These are phyloP conservation scores for Tarsius wallacei DNA, from an alignment of 2,797 vertebrate species.

Conservation along the genomic window DNA sequence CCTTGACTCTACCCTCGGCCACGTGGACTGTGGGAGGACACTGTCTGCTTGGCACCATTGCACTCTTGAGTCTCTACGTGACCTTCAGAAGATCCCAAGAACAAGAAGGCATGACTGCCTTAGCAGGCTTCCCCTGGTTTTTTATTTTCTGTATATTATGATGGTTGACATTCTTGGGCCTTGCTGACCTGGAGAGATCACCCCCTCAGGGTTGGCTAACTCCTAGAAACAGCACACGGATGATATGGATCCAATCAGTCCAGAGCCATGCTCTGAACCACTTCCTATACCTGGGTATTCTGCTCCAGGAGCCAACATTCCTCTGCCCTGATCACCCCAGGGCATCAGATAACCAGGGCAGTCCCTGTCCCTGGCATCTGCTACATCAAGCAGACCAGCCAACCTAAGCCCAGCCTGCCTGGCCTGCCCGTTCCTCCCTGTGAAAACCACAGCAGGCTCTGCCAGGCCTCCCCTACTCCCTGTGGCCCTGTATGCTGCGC, in stretches of 20 bases:
- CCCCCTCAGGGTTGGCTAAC: not conserved
- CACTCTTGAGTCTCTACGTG: not conserved
- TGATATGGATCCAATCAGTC: accelerated
- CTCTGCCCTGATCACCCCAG: not conserved
- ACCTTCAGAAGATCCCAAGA: not conserved
- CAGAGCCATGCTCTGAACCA: not conserved
- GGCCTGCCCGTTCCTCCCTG: accelerated
- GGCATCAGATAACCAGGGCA: accelerated
- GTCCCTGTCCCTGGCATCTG: not conserved
- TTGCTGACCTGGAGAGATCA: not conserved
- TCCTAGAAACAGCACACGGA: not conserved
- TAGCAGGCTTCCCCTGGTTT: too few species aligned
- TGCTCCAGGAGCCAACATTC: not conserved
- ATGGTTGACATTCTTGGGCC: not conserved
- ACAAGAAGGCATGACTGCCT: accelerated
- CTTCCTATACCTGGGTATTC: not conserved
- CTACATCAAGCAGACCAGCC: not conserved
- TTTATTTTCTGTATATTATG: accelerated
- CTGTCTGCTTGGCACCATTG: too few species aligned
- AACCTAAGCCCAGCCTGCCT: accelerated
- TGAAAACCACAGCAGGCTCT: too few species aligned
- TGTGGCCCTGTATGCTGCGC: too few species aligned
- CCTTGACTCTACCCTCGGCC: not conserved
- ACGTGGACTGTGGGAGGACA: accelerated
- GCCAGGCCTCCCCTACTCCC: not conserved